Evolutionary conservation across 2,797 vertebrate genomes (phyloP).

Genomic region (Pipistrellus kuhlii): DNA sequence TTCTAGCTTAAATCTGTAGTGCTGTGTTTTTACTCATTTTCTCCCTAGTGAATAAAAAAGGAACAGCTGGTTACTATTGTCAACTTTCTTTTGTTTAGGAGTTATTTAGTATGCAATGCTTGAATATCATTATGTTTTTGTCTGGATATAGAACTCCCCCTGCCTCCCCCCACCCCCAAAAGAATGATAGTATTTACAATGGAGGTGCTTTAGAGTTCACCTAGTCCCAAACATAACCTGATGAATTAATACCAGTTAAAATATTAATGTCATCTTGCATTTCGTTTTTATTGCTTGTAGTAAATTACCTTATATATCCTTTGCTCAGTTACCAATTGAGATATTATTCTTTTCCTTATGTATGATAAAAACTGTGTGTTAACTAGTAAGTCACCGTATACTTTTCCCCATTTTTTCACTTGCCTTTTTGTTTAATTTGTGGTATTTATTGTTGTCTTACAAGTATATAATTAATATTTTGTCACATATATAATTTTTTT

Average conservation of each 20-base stretch:
- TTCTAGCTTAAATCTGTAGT: conserved; percentile 61
- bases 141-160: neutral
- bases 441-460: neutral
- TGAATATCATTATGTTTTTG: conserved; percentile 3
- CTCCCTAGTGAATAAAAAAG: conserved; percentile 44
- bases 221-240: neutral
- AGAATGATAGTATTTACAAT: conserved; percentile 43
- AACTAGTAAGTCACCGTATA: neutral
- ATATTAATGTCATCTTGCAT: neutral
- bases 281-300: neutral
- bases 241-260: conserved; percentile 32
- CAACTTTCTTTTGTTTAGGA: conserved; percentile 66
- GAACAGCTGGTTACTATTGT: conserved; percentile 68
- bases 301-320: neutral
- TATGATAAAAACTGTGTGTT: neutral
- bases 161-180: neutral
- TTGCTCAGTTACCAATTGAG: neutral
- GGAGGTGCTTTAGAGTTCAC: neutral
- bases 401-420: neutral
- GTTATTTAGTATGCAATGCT: conserved; percentile 62
- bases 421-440: conserved; percentile 32
- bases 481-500: conserved; percentile 8
- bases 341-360: conserved; percentile 38
- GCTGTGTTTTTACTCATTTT: conserved; percentile 42
- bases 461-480: conserved; percentile 43